A percentile compares a stretch with the other conserved stretches of the same genome.
Evolutionary conservation across 2,113 vertebrate genomes (phyloP).

Genomic region (Vicugna pacos): DNA sequence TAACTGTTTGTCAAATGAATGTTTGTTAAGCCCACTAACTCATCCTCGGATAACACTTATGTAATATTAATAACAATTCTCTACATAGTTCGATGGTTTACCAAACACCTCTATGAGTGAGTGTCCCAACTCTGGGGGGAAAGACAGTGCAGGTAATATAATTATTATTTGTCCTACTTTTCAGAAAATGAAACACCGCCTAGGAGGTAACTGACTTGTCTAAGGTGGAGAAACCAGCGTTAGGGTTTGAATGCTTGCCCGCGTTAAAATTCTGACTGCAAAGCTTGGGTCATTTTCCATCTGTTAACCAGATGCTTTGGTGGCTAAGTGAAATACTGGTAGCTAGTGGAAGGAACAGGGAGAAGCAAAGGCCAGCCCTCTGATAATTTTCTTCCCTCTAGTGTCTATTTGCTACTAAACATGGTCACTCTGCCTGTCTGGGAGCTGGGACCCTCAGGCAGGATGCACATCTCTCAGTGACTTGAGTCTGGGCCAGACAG

Average conservation of each 20-base stretch:
- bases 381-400: not conserved
- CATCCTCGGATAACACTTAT: not conserved
- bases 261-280: not conserved
- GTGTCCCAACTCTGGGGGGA: not conserved
- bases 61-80: not conserved
- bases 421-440: not conserved
- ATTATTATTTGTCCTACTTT: not conserved
- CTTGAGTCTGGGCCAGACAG: not conserved
- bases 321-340: not conserved
- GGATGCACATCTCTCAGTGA: not conserved
- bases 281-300: not conserved
- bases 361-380: not conserved
- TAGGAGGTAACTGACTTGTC: not conserved
- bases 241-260: not conserved
- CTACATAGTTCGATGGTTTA: not conserved
- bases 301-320: constrained; percentile 43
- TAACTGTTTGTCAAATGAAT: not conserved
- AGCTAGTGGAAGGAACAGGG: not conserved
- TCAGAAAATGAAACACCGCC: not conserved
- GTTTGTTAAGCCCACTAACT: not conserved
- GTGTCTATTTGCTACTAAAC: not conserved
- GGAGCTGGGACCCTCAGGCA: not conserved
- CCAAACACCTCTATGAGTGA: not conserved
- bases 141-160: not conserved
- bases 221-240: not conserved